Base-by-base conservation (phyloP, 2,797 vertebrate species). In the Dromococcyx pavoninus region DNA sequence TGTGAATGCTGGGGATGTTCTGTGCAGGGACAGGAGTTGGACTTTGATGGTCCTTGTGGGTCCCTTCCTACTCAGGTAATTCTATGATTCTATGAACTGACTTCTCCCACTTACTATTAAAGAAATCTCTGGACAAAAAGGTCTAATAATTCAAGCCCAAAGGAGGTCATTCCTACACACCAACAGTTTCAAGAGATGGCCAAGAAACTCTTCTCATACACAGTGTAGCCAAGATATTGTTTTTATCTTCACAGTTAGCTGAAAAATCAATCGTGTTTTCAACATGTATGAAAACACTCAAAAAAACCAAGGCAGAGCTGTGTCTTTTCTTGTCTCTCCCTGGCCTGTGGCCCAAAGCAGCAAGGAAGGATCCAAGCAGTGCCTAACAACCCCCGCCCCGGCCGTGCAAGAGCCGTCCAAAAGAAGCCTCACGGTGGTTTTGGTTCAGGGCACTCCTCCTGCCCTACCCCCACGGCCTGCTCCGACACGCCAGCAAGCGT, bases 221-320 rank as follows among this genome's bases (percentile, higher is more conserved):
- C 67, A 35, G 18, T 17, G 51, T 51, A 39, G 51, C 7, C 35
- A 44, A 88, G 60, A 75, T 71, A 53, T 0, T 77, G 69, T 24
- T 87, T 91, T 84, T 71, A 46, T 8, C 44, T 58, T 74, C 58
- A 74, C 58, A 74, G 50, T 65, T 69, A 89, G 35, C 54, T 92
- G 54, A 79, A 76, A 61, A 89, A 95, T 71, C 87, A 92, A 94
- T 64, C 76, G 51, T 21, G 54, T 67, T 96, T 95, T 88, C 92
- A 96, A 79, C 89, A 83, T 8, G 32, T 58, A 58, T 1, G 11
- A 80, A 77, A 88, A 44, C 81, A 75, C 58, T 62, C 25, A 12
- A 44, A 76, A 46, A 44, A 4, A 16, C 11, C 82, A 91, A 67
- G 25, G 89, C 82, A 88, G 90, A 92, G 75, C 67, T 23, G 14